These are phyloP conservation scores for Sturnus vulgaris DNA, from an alignment of 2,113 vertebrate genomes.

Conservation along the genomic window DNA sequence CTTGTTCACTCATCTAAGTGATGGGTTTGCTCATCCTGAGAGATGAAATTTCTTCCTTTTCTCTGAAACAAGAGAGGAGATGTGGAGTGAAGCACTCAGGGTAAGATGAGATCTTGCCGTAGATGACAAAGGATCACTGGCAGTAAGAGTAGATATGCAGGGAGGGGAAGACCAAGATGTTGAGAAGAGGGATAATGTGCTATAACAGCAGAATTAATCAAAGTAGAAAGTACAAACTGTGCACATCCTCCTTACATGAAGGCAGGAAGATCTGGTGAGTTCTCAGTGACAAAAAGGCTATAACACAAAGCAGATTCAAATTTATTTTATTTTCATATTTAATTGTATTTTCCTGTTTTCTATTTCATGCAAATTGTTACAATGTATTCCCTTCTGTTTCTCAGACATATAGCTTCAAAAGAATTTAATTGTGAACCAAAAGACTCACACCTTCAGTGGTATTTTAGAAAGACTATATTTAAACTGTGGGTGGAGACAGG, in stretches of 20 bases:
- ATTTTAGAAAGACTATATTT: background rate
- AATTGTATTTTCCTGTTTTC: background rate
- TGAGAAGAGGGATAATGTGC: background rate
- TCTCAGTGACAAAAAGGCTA: background rate
- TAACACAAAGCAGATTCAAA: background rate
- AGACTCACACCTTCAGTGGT: background rate
- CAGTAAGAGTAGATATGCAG: background rate
- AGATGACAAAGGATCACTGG: background rate
- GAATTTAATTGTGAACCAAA: background rate
- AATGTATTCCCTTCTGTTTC: background rate
- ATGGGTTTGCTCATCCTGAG: background rate
- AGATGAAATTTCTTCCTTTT: background rate
- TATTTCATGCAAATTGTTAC: background rate
- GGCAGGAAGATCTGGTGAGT: background rate
- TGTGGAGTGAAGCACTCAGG: background rate
- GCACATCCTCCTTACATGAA: accelerated
- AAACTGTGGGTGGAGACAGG: background rate
- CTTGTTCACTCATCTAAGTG: background rate
- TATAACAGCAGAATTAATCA: background rate
- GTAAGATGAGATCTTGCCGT: background rate
- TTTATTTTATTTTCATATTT: background rate
- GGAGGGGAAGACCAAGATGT: background rate
- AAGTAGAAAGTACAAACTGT: background rate
- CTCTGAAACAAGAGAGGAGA: background rate
- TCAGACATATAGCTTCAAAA: background rate